phyloP scores from a whole-genome alignment of 2,797 vertebrate genomes.

The Melanotaenia nigrans region DNA sequence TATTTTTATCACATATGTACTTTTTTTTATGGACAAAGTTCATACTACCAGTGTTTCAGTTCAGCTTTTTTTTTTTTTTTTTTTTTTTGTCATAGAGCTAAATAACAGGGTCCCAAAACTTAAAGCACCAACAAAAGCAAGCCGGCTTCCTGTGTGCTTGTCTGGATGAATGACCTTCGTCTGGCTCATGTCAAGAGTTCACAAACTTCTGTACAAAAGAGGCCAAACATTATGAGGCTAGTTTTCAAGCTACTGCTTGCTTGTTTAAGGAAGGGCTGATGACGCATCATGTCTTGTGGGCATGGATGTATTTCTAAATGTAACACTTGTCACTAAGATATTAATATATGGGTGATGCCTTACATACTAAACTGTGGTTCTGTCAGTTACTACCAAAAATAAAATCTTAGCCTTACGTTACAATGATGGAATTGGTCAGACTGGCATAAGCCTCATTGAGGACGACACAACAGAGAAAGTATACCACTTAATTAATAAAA shows the following conservation, averaged over 20 bases:
- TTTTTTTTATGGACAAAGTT: constrained; percentile 31
- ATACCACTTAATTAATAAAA: constrained; percentile 68
- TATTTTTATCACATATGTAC: constrained; percentile 49
- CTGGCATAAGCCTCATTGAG: constrained; percentile 67
- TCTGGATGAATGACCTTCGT: constrained; percentile 59
- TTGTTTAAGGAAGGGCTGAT: constrained; percentile 61
- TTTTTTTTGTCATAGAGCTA: constrained; percentile 28
- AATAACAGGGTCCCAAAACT: constrained; percentile 43
- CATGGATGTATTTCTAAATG: constrained; percentile 51
- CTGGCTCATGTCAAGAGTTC: constrained; percentile 64
- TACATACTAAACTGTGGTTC: constrained; percentile 43
- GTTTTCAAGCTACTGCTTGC: constrained; percentile 63
- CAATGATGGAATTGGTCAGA: constrained; percentile 63
- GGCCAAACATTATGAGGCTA: constrained; percentile 62
- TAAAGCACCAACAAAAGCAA: constrained; percentile 60
- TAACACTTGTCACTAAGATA: constrained; percentile 35
- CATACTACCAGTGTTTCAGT: constrained; percentile 38
- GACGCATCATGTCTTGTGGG: constrained; percentile 58
- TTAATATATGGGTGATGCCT: constrained; percentile 28
- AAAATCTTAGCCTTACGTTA: constrained; percentile 54
- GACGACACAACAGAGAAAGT: constrained; percentile 68
- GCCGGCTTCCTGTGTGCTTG: constrained; percentile 53
- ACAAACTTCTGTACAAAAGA: constrained; percentile 60
- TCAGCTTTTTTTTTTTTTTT: background rate
- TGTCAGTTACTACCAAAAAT: constrained; percentile 47